phyloP scores from a whole-genome alignment of 2,797 vertebrate genomes.

The Sebastiscus tertius region DNA sequence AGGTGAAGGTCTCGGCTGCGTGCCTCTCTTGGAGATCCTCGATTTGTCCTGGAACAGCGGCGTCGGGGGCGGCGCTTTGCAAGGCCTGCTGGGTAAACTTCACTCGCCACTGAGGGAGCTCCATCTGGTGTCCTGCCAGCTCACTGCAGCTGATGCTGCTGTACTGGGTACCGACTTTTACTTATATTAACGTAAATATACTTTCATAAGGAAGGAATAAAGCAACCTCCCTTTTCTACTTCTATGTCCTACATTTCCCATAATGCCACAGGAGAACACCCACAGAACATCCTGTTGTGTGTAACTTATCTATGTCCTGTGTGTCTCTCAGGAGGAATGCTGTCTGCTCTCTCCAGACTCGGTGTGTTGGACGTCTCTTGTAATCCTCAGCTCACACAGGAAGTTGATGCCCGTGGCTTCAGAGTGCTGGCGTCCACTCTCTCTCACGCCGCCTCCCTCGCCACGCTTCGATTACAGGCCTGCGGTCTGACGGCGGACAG shows the following conservation, averaged over 20 bases:
- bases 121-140: slow-evolving; percentile 87
- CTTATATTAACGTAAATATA: no score
- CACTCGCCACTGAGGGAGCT: slow-evolving; percentile 79
- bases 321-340: slow-evolving; percentile 70
- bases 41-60: slow-evolving; percentile 91
- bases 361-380: slow-evolving; percentile 87
- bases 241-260: slow-evolving; percentile 19
- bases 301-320: background rate
- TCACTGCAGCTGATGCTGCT: slow-evolving; percentile 82
- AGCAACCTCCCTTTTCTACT: no score
- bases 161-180: slow-evolving; percentile 78
- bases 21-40: slow-evolving; percentile 85
- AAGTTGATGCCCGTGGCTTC: slow-evolving; percentile 43
- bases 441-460: slow-evolving; percentile 72
- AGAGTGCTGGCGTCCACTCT: slow-evolving; percentile 76
- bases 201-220: background rate
- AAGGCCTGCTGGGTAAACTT: slow-evolving; percentile 79
- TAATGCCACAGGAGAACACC: background rate
- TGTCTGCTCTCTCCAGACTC: slow-evolving; percentile 73
- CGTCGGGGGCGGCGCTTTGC: slow-evolving; percentile 83
- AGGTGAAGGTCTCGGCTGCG: slow-evolving; percentile 82
- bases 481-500: slow-evolving; percentile 81
- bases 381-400: slow-evolving; percentile 80
- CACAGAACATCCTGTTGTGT: background rate
- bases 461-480: slow-evolving; percentile 81